A percentile compares a stretch with the other conserved stretches of the same genome.
Evolutionary conservation across 2,113 vertebrate genomes (phyloP).

Genomic region (Nycticebus coucang): DNA sequence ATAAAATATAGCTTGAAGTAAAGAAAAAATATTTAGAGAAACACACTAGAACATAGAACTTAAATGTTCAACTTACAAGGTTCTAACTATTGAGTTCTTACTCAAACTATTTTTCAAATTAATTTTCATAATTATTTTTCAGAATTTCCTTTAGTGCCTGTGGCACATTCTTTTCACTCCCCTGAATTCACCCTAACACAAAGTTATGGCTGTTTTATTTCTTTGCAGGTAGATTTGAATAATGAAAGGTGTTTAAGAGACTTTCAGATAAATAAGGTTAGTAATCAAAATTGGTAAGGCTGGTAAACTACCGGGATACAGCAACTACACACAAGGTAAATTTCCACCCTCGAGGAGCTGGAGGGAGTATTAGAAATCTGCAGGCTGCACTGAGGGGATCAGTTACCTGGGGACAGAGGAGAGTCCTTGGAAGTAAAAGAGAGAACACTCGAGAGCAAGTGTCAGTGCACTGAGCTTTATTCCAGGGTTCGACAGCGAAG

Average conservation of each 20-base stretch:
- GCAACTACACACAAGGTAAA: too few relatives aligned
- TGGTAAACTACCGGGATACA: too few relatives aligned
- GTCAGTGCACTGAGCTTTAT: too few relatives aligned
- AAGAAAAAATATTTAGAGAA: slow-evolving; percentile 19
- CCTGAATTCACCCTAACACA: not conserved
- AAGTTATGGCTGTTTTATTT: not conserved
- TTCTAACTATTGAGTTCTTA: not conserved
- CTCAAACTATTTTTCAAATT: slow-evolving; percentile 25
- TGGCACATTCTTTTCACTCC: not conserved
- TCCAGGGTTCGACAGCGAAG: rapidly evolving
- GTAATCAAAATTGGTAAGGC: not conserved
- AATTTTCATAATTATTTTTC: slow-evolving; percentile 6
- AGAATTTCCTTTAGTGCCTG: not conserved
- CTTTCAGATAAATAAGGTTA: slow-evolving; percentile 1
- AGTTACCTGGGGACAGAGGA: rapidly evolving
- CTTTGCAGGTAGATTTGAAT: slow-evolving; percentile 32
- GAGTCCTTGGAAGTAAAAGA: not conserved
- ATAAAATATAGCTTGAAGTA: slow-evolving; percentile 28
- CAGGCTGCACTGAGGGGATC: rapidly evolving
- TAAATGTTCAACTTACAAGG: slow-evolving; percentile 1
- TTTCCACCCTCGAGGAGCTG: too few relatives aligned
- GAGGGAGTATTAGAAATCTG: not conserved
- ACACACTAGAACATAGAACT: slow-evolving; percentile 30
- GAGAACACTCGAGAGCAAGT: not conserved
- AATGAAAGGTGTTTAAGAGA: not conserved